phyloP scores from a whole-genome alignment of 2,113 vertebrate species.

The Phyllopteryx taeniolatus region DNA sequence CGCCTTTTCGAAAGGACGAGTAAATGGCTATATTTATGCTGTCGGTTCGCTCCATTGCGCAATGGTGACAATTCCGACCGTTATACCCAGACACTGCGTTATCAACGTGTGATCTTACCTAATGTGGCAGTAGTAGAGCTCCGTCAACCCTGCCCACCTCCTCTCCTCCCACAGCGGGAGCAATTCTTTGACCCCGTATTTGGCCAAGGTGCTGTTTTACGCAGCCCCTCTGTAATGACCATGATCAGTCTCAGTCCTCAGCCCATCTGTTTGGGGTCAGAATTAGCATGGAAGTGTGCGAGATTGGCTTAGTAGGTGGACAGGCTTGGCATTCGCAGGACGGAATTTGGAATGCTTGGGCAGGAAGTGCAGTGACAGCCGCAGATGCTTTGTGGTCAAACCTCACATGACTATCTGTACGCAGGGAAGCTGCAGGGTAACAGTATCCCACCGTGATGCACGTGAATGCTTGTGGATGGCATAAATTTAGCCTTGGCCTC shows the following conservation, averaged over 20 bases:
- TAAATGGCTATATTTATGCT: conserved; percentile 62
- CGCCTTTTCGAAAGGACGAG: conserved; percentile 55
- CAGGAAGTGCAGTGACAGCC: conserved; percentile 56
- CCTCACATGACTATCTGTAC: conserved; percentile 62
- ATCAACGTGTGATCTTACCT: conserved; percentile 53
- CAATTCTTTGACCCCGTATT: conserved; percentile 35
- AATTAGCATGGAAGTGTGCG: conserved; percentile 30
- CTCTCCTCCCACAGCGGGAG: conserved; percentile 56
- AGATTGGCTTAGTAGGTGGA: conserved; percentile 41
- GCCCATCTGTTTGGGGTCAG: conserved; percentile 13
- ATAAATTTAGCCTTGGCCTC: conserved; percentile 70
- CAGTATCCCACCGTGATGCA: conserved; percentile 72
- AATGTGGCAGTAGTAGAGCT: conserved; percentile 47
- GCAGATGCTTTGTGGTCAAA: conserved; percentile 53
- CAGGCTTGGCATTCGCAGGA: conserved; percentile 54
- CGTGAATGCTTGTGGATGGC: conserved; percentile 48
- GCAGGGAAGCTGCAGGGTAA: conserved; percentile 60
- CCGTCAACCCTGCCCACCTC: conserved; percentile 31
- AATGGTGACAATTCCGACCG: conserved; percentile 33
- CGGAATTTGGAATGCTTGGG: conserved; percentile 50
- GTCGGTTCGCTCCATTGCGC: conserved; percentile 67
- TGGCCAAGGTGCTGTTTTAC: conserved; percentile 23
- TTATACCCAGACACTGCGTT: conserved; percentile 30
- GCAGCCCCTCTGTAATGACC: conserved; percentile 16
- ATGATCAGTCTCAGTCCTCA: conserved; percentile 28